Evolutionary conservation across 1,140 invertebrate genomes (phyloP), one percentile per base, ranked within the genome.

Genomic region (Telenomus remus): DNA sequence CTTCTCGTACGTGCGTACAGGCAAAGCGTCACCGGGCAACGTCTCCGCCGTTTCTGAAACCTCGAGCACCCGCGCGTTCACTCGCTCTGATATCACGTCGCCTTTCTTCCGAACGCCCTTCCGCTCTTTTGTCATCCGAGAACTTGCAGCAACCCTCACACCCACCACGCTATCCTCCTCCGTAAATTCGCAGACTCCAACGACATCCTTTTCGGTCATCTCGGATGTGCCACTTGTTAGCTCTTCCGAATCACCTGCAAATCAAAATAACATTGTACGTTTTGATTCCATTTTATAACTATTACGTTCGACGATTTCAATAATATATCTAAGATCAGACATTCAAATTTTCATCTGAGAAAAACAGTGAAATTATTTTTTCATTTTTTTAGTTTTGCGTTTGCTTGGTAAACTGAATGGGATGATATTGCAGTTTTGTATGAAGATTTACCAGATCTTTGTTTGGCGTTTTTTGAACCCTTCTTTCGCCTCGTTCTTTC

Each of bases 131-230:
- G 49, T 78, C 46, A 81, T 84, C 84, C 85, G 85, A 86, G 86
- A 85, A 50, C 77, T 87, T 85, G 69, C 57, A 81, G 87, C 87
- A 88, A 88, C 86, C 87, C 87, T 88, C 87, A 87, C 76, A 83
- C 85, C 85, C 80, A 70, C 86, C 86, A 81, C 81, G 79, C 87
- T 88, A 88, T 87, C 87, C 64, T 83, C 78, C 72, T 81, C 79
- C 73, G 79, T 81, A 74, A 86, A 84, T 84, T 87, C 81, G 84
- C 85, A 84, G 49, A 78, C 79, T 59, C 76, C 81, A 79, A 66
- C 80, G 59, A 66, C 75, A 57, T 71, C 6, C 19, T 27, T 54
- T 9, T 37, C 51, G 34, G 33, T 37, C 9, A 33, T 8, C 34
- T 51, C 42, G 48, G 27, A 16, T 12, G 37, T 16, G 3, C 27